These are phyloP conservation scores for Mamestra brassicae DNA, from an alignment of 2,888 invertebrate genomes.

Conservation along the genomic window DNA sequence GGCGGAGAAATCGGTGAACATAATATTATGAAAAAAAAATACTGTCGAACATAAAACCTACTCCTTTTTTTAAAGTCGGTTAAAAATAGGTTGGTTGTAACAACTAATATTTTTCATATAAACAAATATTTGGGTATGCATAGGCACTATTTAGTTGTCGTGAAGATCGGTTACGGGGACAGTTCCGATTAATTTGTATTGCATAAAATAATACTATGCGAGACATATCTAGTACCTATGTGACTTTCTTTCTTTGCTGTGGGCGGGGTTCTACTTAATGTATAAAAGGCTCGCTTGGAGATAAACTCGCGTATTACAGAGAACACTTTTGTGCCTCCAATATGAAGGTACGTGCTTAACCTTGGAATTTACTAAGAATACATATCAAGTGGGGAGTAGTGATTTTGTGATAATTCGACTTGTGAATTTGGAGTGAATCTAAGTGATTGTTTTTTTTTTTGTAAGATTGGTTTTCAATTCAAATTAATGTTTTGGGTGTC, in stretches of 20 bases:
- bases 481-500: not conserved
- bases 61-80: no score
- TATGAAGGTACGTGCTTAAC: slow-evolving; percentile 83
- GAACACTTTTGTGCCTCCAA: slow-evolving; percentile 78
- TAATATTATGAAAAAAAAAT: no score
- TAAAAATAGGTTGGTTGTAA: no score
- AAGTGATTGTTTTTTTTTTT: slow-evolving; percentile 1
- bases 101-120: no score
- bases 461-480: not conserved
- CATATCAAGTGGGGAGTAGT: slow-evolving; percentile 59
- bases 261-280: slow-evolving; percentile 83
- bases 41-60: no score
- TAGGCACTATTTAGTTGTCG: no score
- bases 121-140: no score
- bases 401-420: slow-evolving; percentile 41
- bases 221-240: slow-evolving; percentile 48
- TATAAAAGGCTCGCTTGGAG: slow-evolving; percentile 81
- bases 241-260: slow-evolving; percentile 82
- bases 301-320: slow-evolving; percentile 79
- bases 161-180: not conserved
- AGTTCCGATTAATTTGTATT: slow-evolving; percentile 23
- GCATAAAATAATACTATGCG: slow-evolving; percentile 33
- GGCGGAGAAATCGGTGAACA: no score
- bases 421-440: slow-evolving; percentile 34
- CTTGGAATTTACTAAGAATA: slow-evolving; percentile 56